Percentiles rank a stretch among this genome's conserved stretches.
Conservation (phyloP, 2,113 vertebrate genomes). For the Aspidoscelis tigris region DNA sequence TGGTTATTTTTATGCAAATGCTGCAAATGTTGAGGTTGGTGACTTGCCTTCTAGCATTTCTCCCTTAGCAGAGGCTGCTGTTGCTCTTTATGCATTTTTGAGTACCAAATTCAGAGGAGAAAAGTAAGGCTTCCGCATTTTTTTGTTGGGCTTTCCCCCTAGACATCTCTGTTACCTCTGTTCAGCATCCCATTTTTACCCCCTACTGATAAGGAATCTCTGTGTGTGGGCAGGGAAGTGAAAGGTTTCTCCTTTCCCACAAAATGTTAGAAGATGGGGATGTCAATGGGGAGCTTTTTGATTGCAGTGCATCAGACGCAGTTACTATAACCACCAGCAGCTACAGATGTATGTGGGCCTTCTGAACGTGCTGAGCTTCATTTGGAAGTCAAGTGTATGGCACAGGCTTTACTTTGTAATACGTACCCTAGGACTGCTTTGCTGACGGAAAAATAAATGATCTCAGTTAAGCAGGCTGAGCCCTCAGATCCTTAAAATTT, state of each 20-base stretch:
- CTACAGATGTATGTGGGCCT: background rate
- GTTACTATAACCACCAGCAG: background rate
- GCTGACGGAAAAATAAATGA: background rate
- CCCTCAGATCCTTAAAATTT: background rate
- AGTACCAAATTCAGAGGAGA: background rate
- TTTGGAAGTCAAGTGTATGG: background rate
- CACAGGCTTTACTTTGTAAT: background rate
- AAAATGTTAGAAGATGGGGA: background rate
- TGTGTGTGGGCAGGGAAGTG: background rate
- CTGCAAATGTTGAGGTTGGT: background rate
- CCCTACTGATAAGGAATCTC: background rate
- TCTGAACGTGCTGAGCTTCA: background rate
- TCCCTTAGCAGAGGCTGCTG: background rate
- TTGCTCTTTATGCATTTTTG: background rate
- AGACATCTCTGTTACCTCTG: too few relatives aligned
- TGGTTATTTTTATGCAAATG: background rate
- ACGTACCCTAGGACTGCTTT: background rate
- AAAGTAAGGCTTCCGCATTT: background rate
- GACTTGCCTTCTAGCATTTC: background rate
- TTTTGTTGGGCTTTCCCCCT: background rate
- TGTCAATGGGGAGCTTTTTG: too few relatives aligned
- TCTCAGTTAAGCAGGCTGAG: background rate
- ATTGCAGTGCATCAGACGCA: background rate
- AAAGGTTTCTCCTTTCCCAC: background rate
- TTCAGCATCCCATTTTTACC: too few relatives aligned